Base-by-base conservation (phyloP, 2,888 invertebrate genomes). In the Volucella inanis region DNA sequence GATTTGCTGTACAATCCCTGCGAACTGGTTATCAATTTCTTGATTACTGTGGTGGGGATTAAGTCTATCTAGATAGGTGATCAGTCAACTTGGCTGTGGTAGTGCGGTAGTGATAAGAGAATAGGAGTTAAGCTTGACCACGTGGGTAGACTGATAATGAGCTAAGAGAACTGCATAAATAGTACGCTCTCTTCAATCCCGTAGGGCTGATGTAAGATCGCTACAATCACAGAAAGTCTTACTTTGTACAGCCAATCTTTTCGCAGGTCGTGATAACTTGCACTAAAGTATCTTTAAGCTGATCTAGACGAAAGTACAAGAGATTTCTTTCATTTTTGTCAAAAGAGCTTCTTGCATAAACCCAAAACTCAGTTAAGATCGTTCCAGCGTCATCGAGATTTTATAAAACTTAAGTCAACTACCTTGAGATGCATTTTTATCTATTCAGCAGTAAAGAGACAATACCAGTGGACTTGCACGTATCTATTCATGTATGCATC, bases 81-180 rank as follows among this genome's bases (percentile, higher is more conserved):
- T 31, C 31, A 2, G 4, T 31, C 31, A 31, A 11, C 45, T 45
- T 45, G 3, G 10, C 10, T 62, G 68, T 62, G 38, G 31, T 52
- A 18, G 76, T 76, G 14, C 22, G 12, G 18, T 10, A 4, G n/a
- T 18, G 67, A 38, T 45, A 76, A 61, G 68, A 76, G 68, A 76
- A 39, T 18, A 18, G 14, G 55, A 39, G n/a, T 43, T 38, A 31
- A 71, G 67, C 43, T 38, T 52, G 41, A 78, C 70, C 78, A 78
- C 78, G 78, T 78, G 78, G 78, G 78, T 54, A 47, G 45, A 39
- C 68, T 70, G 77, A 77, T 62, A 77, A 62, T 22, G 31, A 43
- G 8, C 49, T 11, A 64, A 78, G 70, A 78, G 70, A 49, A n/a
- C 11, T 10, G 8, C 15, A 62, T 15, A 11, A 22, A 52, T 12